A percentile compares a stretch with the other conserved stretches of the same genome.
Conservation (phyloP, 2,797 vertebrate genomes). For the Hydrolagus colliei region DNA sequence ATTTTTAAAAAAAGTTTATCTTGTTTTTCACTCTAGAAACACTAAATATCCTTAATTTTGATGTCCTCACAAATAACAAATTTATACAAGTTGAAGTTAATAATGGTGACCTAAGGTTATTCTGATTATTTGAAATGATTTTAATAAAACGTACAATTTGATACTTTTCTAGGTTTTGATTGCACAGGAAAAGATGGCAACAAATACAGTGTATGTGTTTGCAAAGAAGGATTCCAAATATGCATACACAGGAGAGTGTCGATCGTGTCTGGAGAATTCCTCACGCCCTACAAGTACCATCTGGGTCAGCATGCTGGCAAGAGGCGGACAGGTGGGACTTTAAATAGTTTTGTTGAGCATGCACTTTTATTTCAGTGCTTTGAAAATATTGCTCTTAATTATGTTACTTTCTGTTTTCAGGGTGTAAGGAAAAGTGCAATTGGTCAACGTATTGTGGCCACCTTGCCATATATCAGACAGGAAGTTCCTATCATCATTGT, state of each 20-base stretch:
- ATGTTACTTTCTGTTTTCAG: conserved; percentile 46
- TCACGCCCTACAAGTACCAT: conserved; percentile 95
- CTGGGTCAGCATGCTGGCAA: conserved; percentile 98
- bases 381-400: neutral
- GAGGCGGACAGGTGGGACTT: conserved; percentile 83
- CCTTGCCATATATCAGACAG: conserved; percentile 90
- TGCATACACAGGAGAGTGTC: conserved; percentile 91
- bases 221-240: conserved; percentile 98
- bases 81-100: too few relatives aligned
- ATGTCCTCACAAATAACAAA: too few relatives aligned
- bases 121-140: neutral
- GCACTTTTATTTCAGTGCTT: too few relatives aligned
- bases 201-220: conserved; percentile 97
- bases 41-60: too few relatives aligned
- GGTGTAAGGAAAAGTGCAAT: conserved; percentile 97
- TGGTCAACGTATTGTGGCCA: conserved; percentile 93
- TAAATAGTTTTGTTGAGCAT: neutral
- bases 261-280: conserved; percentile 94
- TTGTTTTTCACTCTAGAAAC: too few relatives aligned
- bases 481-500: conserved; percentile 98
- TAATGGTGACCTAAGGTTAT: too few relatives aligned
- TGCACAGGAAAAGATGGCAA: conserved; percentile 98
- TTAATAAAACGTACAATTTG: neutral
- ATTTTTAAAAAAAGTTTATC: too few relatives aligned
- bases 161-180: conserved; percentile 75